phyloP scores from a whole-genome alignment of 2,797 vertebrate genomes.

The Hyperoplus lanceolatus region DNA sequence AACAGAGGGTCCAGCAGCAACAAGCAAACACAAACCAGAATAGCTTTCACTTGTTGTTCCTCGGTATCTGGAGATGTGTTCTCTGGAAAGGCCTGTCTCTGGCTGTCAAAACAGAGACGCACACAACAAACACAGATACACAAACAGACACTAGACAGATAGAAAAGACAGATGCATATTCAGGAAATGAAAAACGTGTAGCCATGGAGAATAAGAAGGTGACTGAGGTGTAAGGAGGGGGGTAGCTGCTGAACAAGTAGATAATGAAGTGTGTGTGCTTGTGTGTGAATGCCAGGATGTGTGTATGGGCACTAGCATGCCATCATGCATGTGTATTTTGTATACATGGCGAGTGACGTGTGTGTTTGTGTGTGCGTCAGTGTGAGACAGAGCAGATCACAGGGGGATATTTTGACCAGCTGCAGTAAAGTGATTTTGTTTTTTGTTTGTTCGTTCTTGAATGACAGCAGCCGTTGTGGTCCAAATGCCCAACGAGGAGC shows the following conservation, averaged over 20 bases:
- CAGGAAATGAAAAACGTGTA: constrained; percentile 69
- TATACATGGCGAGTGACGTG: constrained; percentile 15
- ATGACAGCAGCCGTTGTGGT: constrained; percentile 47
- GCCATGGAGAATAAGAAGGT: constrained; percentile 53
- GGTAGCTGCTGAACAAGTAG: constrained; percentile 36
- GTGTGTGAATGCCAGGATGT: neutral
- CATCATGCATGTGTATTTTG: constrained; percentile 27
- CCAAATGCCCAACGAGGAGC: constrained; percentile 49
- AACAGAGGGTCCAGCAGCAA: constrained; percentile 75
- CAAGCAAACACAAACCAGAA: constrained; percentile 70
- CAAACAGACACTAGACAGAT: constrained; percentile 23
- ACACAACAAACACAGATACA: constrained; percentile 28
- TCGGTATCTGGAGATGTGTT: constrained; percentile 75
- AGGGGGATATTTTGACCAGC: constrained; percentile 55
- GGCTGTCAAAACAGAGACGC: constrained; percentile 62
- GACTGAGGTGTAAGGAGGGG: constrained; percentile 20
- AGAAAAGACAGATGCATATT: constrained; percentile 58
- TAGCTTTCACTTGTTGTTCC: constrained; percentile 74
- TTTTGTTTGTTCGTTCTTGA: constrained; percentile 62
- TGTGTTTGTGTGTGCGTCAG: constrained; percentile 23
- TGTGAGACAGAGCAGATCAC: constrained; percentile 35
- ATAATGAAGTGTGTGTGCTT: constrained; percentile 34
- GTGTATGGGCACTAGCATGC: constrained; percentile 13
- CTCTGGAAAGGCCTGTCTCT: constrained; percentile 60
- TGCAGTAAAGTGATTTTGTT: constrained; percentile 60